A percentile compares a stretch with the other conserved stretches of the same genome.
Evolutionary conservation across 2,888 invertebrate species (phyloP).

Genomic region (Pandemis cinnamomeana): DNA sequence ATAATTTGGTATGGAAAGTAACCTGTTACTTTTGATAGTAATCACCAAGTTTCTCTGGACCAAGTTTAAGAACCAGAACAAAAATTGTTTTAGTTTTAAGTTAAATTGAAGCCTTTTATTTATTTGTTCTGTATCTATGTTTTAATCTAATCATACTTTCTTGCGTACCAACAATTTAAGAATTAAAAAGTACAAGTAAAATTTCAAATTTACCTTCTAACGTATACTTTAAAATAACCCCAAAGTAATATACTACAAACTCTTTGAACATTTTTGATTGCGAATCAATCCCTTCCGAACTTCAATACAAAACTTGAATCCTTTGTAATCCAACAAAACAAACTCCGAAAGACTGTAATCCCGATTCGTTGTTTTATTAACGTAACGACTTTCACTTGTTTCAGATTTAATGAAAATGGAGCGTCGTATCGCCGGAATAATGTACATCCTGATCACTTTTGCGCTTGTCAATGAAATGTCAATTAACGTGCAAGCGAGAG

Average conservation of each 20-base stretch:
- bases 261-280: slow-evolving; percentile 33
- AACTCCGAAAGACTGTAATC: slow-evolving; percentile 44
- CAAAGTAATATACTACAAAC: slow-evolving; percentile 16
- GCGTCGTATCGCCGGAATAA: slow-evolving; percentile 69
- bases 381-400: slow-evolving; percentile 67
- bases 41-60: too few species aligned
- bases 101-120: too few species aligned
- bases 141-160: background rate
- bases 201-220: background rate
- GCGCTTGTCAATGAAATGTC: slow-evolving; percentile 79
- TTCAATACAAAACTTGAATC: slow-evolving; percentile 43
- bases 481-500: slow-evolving; percentile 75
- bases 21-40: too few species aligned
- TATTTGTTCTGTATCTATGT: too few species aligned
- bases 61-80: too few species aligned
- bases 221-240: background rate
- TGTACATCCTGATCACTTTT: slow-evolving; percentile 76
- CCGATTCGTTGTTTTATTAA: slow-evolving; percentile 48
- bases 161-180: background rate
- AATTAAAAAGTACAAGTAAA: background rate
- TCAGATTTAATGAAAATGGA: slow-evolving; percentile 76
- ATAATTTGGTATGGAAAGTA: too few species aligned
- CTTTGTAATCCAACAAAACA: slow-evolving; percentile 47
- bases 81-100: too few species aligned
- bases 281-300: slow-evolving; percentile 37